phyloP scores from a whole-genome alignment of 2,797 vertebrate species.

The Molossus alvarezi region DNA sequence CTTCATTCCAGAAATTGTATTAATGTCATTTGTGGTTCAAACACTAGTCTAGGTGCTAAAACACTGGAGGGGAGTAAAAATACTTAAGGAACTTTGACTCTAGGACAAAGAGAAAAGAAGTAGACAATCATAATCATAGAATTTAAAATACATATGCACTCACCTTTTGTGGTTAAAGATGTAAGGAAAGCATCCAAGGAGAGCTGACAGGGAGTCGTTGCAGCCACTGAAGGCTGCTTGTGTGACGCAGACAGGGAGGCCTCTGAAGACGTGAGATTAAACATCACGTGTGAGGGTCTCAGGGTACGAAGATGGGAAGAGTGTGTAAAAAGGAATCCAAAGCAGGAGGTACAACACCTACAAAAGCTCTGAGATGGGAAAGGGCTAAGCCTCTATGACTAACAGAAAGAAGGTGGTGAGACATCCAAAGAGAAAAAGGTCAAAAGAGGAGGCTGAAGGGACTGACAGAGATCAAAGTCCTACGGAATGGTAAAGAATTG shows the following conservation, averaged over 20 bases:
- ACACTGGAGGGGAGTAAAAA: background rate
- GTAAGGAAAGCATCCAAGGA: background rate
- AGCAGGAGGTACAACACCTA: background rate
- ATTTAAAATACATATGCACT: background rate
- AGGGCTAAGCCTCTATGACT: background rate
- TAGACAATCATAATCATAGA: background rate
- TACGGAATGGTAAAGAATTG: background rate
- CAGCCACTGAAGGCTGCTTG: background rate
- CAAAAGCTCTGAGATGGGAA: background rate
- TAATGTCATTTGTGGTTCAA: rapidly evolving
- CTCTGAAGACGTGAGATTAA: background rate
- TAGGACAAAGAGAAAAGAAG: background rate
- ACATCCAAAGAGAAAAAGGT: background rate
- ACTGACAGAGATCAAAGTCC: background rate
- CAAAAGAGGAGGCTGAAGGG: background rate
- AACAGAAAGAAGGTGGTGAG: background rate
- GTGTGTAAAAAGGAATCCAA: background rate
- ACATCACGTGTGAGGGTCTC: background rate
- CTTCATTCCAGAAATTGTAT: background rate
- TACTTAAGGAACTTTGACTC: background rate
- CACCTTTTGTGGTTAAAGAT: background rate
- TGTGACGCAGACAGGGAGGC: background rate
- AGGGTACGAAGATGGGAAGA: background rate
- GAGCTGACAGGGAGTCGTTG: background rate
- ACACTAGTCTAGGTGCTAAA: background rate